Conservation (phyloP, 2,888 invertebrate genomes). For the Rhyacophila evoluta region DNA sequence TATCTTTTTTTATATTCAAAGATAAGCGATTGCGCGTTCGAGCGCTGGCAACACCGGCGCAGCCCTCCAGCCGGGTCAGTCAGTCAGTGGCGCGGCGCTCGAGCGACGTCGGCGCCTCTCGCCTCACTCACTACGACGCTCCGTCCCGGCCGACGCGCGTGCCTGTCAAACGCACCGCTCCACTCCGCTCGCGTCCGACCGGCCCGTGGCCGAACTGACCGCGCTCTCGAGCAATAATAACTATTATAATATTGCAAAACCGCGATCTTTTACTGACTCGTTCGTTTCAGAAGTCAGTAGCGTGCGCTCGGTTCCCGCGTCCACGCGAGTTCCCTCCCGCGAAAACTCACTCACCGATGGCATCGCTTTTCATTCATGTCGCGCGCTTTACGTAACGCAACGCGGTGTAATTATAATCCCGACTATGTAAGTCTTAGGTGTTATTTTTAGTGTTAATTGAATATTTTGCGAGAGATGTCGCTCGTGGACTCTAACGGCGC, state of each 20-base stretch:
- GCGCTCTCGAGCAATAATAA: slow-evolving; percentile 16
- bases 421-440: not conserved
- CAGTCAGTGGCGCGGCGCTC: slow-evolving; percentile 48
- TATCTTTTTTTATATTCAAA: too few relatives aligned
- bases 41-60: slow-evolving; percentile 56
- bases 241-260: too few relatives aligned
- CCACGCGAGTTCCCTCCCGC: not conserved
- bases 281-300: not conserved
- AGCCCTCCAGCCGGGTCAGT: slow-evolving; percentile 52
- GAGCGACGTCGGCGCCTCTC: slow-evolving; percentile 42
- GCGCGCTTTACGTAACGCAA: not conserved
- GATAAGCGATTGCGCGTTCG: slow-evolving; percentile 17
- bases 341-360: not conserved
- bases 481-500: slow-evolving; percentile 27
- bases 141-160: slow-evolving; percentile 48
- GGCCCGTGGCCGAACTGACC: slow-evolving; percentile 48
- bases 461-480: not conserved
- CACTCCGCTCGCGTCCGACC: slow-evolving; percentile 55
- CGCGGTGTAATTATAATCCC: not conserved
- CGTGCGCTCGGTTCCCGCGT: not conserved
- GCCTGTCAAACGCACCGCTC: slow-evolving; percentile 39
- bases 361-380: slow-evolving; percentile 10
- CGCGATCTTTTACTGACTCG: too few relatives aligned
- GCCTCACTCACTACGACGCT: slow-evolving; percentile 42
- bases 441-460: not conserved